phyloP scores from a whole-genome alignment of 1,140 invertebrate species.

The Macrobrachium rosenbergii region DNA sequence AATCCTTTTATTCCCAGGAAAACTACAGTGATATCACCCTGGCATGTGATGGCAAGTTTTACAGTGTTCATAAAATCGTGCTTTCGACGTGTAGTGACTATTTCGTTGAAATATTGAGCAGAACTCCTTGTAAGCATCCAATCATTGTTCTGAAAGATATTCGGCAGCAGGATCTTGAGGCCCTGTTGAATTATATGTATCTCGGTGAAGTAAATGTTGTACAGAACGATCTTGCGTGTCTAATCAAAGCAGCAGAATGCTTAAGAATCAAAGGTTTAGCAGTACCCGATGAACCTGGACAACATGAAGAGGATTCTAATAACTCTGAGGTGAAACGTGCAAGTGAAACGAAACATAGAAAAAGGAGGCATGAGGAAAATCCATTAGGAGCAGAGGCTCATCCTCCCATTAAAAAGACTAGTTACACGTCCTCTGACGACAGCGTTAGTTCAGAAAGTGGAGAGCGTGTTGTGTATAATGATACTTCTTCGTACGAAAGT shows the following conservation, averaged over 20 bases:
- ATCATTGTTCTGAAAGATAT: constrained; percentile 46
- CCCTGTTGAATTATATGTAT: constrained; percentile 53
- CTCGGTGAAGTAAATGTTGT: constrained; percentile 44
- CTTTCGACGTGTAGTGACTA: constrained; percentile 50
- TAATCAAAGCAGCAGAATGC: constrained; percentile 46
- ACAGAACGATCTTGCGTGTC: constrained; percentile 25
- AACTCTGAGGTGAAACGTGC: constrained; percentile 23
- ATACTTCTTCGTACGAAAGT: no score
- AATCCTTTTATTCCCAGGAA: constrained; percentile 22
- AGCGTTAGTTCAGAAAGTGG: no score
- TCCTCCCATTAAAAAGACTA: no score
- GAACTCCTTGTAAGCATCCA: constrained; percentile 37
- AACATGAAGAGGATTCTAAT: background rate
- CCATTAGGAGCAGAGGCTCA: background rate
- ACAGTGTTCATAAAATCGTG: constrained; percentile 48
- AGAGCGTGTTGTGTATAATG: no score
- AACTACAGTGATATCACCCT: constrained; percentile 53
- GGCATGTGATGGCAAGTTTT: constrained; percentile 49
- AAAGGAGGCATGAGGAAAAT: background rate
- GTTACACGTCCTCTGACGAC: no score
- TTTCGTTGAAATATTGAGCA: constrained; percentile 37
- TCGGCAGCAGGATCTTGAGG: constrained; percentile 37
- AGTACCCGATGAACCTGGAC: constrained; percentile 37
- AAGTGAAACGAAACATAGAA: background rate
- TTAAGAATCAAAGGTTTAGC: constrained; percentile 50